A percentile compares a stretch with the other conserved stretches of the same genome.
Conservation (phyloP, 1,140 invertebrate species). For the Diuraphis noxia region DNA sequence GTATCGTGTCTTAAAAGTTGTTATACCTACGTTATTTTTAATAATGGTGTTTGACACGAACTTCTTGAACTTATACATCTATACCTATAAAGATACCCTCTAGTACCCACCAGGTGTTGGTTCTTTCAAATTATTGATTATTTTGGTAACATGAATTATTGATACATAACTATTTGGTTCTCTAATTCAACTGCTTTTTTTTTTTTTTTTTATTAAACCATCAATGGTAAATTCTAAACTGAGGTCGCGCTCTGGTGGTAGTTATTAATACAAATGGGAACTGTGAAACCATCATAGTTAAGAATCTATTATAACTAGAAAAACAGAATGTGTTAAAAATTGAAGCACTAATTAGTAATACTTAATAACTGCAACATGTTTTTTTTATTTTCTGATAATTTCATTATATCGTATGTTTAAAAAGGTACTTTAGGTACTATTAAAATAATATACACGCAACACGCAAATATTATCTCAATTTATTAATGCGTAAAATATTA, state of each 20-base stretch:
- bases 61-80: background rate
- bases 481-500: too few species aligned
- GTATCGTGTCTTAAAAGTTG: background rate
- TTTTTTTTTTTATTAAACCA: background rate
- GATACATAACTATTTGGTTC: background rate
- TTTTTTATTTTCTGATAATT: too few species aligned
- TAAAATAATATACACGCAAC: too few species aligned
- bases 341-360: too few species aligned
- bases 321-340: too few species aligned
- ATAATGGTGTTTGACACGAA: background rate
- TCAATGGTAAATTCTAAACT: background rate
- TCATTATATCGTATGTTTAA: too few species aligned
- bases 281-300: too few species aligned
- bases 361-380: too few species aligned
- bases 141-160: background rate
- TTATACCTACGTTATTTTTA: background rate
- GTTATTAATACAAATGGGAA: background rate
- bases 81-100: background rate
- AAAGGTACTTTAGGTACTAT: too few species aligned
- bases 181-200: background rate
- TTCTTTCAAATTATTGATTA: background rate
- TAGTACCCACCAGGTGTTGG: background rate
- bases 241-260: background rate
- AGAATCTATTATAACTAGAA: too few species aligned
- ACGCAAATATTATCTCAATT: too few species aligned